phyloP scores from a whole-genome alignment of 2,113 vertebrate genomes.

The Alouatta palliata region DNA sequence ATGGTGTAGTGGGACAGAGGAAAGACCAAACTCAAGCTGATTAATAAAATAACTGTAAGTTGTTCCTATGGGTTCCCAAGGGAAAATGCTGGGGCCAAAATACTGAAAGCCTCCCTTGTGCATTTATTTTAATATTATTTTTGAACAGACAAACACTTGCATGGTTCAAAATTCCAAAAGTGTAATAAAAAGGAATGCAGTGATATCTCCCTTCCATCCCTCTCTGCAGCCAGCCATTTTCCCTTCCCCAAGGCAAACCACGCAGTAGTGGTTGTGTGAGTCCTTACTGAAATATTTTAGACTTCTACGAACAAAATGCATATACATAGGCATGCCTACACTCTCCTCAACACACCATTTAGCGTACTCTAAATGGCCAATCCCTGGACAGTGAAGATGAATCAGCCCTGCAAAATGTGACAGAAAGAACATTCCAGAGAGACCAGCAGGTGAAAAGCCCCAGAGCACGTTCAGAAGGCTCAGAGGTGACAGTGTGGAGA shows the following conservation, averaged over 20 bases:
- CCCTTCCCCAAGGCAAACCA: neutral
- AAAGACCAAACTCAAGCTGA: neutral
- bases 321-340: accelerated
- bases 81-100: accelerated
- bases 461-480: neutral
- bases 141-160: neutral
- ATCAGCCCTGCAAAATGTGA: neutral
- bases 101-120: neutral
- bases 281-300: neutral
- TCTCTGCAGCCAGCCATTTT: neutral
- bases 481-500: too few species aligned
- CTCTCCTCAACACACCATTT: neutral
- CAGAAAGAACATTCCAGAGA: neutral
- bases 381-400: neutral
- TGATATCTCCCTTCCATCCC: neutral
- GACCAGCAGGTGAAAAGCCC: neutral
- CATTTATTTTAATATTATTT: neutral
- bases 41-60: neutral
- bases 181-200: neutral
- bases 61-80: neutral
- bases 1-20: neutral
- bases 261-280: accelerated
- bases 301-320: neutral
- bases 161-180: neutral
- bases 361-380: neutral